Evolutionary conservation across 1,140 invertebrate genomes (phyloP).

Genomic region (Apocrypta bakeri): DNA sequence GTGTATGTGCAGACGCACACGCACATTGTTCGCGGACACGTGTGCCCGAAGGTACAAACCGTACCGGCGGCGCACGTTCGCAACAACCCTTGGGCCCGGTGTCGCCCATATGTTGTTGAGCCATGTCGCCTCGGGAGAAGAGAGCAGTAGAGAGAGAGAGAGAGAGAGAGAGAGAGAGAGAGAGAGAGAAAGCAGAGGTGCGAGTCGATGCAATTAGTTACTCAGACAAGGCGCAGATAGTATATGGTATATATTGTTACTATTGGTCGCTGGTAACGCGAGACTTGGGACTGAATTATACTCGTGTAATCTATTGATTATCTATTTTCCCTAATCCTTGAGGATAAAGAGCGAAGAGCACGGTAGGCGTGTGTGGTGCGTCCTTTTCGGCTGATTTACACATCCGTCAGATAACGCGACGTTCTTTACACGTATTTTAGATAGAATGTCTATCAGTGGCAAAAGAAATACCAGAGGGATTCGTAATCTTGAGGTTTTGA

Average conservation of each 20-base stretch:
- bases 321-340: too few relatives aligned
- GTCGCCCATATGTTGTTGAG: constrained; percentile 73
- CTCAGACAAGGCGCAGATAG: too few relatives aligned
- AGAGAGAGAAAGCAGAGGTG: constrained; percentile 61
- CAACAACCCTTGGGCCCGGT: constrained; percentile 65
- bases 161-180: too few relatives aligned
- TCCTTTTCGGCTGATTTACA: background rate
- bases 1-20: background rate
- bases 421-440: background rate
- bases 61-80: constrained; percentile 45
- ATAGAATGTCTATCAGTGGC: background rate
- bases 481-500: background rate
- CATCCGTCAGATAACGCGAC: background rate
- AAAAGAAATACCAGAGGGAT: background rate
- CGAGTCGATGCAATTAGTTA: constrained; percentile 50
- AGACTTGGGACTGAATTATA: too few relatives aligned
- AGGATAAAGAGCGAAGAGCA: too few relatives aligned
- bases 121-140: constrained; percentile 55
- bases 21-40: background rate
- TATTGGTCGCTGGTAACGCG: too few relatives aligned
- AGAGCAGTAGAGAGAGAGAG: too few relatives aligned
- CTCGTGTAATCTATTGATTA: too few relatives aligned
- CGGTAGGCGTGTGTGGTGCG: background rate
- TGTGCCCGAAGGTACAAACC: background rate
- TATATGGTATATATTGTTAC: too few relatives aligned